phyloP scores from a whole-genome alignment of 2,888 invertebrate genomes.

The Diplazon laetatorius region DNA sequence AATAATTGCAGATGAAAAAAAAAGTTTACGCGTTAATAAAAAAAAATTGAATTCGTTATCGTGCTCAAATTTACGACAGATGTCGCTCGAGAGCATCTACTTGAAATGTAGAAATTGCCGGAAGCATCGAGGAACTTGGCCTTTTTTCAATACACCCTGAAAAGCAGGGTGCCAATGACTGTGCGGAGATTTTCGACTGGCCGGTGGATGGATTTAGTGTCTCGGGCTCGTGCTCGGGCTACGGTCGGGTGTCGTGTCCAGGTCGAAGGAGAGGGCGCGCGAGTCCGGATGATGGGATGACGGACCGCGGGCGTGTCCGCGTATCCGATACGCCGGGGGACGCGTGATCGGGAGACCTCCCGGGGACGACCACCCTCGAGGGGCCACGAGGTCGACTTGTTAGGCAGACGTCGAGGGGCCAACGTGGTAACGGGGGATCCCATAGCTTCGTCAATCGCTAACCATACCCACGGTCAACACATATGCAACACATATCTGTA shows the following conservation, averaged over 20 bases:
- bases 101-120: no score
- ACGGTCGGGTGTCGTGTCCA: slow-evolving; percentile 60
- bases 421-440: slow-evolving; percentile 63
- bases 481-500: no score
- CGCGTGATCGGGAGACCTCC: slow-evolving; percentile 82
- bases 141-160: no score
- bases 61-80: no score
- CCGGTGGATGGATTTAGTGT: no score
- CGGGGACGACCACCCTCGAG: slow-evolving; percentile 81
- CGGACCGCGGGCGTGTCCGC: slow-evolving; percentile 80
- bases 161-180: slow-evolving; percentile 14
- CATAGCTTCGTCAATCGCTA: slow-evolving; percentile 47
- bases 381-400: slow-evolving; percentile 81
- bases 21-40: no score
- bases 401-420: slow-evolving; percentile 75
- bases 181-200: not conserved
- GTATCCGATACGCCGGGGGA: slow-evolving; percentile 76
- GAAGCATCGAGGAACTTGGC: no score
- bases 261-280: slow-evolving; percentile 60
- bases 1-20: no score
- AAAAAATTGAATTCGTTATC: no score
- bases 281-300: slow-evolving; percentile 77
- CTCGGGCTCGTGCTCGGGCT: slow-evolving; percentile 25
- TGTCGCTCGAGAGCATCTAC: no score
- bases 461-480: slow-evolving; percentile 15